A percentile compares a stretch with the other conserved stretches of the same genome.
Conservation (phyloP, 2,113 vertebrate species). For the Columbina picui region DNA sequence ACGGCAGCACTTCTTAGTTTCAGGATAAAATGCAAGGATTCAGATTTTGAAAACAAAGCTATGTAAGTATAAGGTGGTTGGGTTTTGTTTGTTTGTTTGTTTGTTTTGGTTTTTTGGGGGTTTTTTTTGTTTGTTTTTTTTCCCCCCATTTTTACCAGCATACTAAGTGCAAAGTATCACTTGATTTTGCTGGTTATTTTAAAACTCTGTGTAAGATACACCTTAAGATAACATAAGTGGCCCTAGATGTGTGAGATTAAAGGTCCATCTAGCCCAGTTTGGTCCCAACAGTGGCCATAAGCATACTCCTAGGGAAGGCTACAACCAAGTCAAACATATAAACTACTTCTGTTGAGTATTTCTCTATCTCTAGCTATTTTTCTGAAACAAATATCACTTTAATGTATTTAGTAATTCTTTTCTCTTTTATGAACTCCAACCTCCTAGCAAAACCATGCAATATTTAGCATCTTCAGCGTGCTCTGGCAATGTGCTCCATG, state of each 20-base stretch:
- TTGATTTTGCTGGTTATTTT: neutral
- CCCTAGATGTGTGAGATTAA: neutral
- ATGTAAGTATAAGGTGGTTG: neutral
- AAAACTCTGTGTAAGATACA: neutral
- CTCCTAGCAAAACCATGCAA: neutral
- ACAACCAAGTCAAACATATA: neutral
- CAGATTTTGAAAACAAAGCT: neutral
- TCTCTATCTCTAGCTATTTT: neutral
- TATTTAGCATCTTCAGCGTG: neutral
- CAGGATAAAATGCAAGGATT: neutral
- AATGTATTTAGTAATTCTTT: neutral
- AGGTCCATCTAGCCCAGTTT: neutral
- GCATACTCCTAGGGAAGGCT: neutral
- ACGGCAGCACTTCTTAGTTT: neutral
- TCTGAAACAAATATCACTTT: neutral
- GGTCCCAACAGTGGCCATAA: neutral
- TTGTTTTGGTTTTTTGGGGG: no score
- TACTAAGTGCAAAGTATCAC: neutral
- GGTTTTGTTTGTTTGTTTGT: neutral
- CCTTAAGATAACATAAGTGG: neutral
- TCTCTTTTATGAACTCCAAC: neutral
- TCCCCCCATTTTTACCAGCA: neutral
- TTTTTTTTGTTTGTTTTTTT: neutral
- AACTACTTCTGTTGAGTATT: neutral
- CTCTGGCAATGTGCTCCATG: neutral